A percentile compares a stretch with the other conserved stretches of the same genome.
These are phyloP conservation scores for Meiosimyza decipiens DNA, from an alignment of 2,888 invertebrate species.

Conservation along the genomic window DNA sequence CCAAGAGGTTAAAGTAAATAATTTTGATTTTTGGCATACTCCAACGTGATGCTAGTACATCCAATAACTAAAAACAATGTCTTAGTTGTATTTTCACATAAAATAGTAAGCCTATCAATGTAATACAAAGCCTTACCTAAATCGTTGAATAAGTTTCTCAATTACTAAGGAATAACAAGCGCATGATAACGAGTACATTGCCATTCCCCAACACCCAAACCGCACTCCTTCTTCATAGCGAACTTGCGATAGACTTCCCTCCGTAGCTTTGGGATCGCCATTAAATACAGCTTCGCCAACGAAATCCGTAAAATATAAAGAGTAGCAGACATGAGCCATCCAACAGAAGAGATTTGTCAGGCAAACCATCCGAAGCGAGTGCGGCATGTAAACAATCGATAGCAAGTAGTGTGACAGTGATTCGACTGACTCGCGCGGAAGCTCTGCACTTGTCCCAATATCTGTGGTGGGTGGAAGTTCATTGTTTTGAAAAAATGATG, in stretches of 20 bases:
- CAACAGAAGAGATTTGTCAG: slow-evolving; percentile 95
- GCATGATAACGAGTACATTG: slow-evolving; percentile 94
- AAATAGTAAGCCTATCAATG: background rate
- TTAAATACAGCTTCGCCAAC: slow-evolving; percentile 68
- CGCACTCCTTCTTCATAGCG: slow-evolving; percentile 92
- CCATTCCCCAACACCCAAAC: slow-evolving; percentile 97
- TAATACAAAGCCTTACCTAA: slow-evolving; percentile 70
- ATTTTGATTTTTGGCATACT: background rate
- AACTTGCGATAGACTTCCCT: slow-evolving; percentile 73
- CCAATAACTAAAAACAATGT: background rate
- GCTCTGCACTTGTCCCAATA: slow-evolving; percentile 31
- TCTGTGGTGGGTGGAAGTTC: slow-evolving; percentile 24
- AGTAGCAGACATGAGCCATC: slow-evolving; percentile 98
- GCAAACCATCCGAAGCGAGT: slow-evolving; percentile 85
- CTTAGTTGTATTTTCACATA: background rate
- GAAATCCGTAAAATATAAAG: slow-evolving; percentile 95
- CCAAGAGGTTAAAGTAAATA: no score
- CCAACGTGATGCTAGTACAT: background rate
- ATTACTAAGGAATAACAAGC: slow-evolving; percentile 91
- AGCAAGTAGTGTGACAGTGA: slow-evolving; percentile 82
- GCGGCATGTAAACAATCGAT: slow-evolving; percentile 93
- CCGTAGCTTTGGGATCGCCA: slow-evolving; percentile 73
- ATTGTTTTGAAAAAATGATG: slow-evolving; percentile 46
- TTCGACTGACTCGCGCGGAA: slow-evolving; percentile 51
- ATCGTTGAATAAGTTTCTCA: slow-evolving; percentile 83